Percentiles rank a stretch among this genome's conserved stretches.
Evolutionary conservation across 2,797 vertebrate species (phyloP).

Genomic region (Dendrocincla tyrannina): DNA sequence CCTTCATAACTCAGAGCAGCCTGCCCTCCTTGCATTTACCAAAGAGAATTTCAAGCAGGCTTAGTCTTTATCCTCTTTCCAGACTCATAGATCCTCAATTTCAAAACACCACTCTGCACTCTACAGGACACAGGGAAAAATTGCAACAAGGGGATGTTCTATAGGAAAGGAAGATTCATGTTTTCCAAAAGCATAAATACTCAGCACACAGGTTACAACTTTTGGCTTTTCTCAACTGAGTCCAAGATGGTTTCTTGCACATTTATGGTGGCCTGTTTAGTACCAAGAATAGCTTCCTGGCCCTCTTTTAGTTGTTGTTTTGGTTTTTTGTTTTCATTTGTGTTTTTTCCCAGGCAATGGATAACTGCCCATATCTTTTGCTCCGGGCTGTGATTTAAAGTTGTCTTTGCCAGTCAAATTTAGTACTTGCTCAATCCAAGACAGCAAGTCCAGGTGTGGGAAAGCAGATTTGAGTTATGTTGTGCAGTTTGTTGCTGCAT

Average conservation of each 20-base stretch:
- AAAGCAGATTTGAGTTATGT: background rate
- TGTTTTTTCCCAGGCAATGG: background rate
- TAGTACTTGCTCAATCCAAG: background rate
- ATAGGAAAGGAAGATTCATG: background rate
- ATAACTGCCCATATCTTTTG: background rate
- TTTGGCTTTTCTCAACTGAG: background rate
- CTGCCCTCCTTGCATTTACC: conserved; percentile 13
- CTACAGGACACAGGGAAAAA: conserved; percentile 46
- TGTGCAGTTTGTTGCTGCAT: background rate
- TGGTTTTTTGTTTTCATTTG: background rate
- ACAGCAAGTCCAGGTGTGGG: background rate
- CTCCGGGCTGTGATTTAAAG: conserved; percentile 19
- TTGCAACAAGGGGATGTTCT: conserved; percentile 4
- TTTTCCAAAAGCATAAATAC: background rate
- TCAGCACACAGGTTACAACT: background rate
- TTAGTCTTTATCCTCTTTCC: conserved; percentile 11
- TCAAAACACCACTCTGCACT: conserved; percentile 67
- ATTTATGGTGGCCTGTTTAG: background rate
- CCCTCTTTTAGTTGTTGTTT: background rate
- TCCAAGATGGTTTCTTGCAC: background rate
- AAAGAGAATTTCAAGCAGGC: conserved; percentile 51
- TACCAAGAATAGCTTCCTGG: background rate
- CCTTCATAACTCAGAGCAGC: conserved; percentile 63
- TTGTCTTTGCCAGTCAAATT: conserved; percentile 20
- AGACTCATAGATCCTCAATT: conserved; percentile 1